Evolutionary conservation across 1,140 invertebrate genomes (phyloP).

Genomic region (Drosophila sturtevanti): DNA sequence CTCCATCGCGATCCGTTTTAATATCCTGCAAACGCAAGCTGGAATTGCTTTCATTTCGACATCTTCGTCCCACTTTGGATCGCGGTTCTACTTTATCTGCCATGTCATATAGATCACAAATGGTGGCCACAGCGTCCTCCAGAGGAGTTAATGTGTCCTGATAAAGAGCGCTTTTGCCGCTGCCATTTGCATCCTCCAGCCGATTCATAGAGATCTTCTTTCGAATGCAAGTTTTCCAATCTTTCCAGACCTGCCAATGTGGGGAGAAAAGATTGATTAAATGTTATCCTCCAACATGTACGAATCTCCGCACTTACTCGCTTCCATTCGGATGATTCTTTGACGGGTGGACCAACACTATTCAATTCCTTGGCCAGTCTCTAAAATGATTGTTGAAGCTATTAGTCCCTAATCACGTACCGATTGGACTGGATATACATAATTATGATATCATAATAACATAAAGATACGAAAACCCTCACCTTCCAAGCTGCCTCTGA

Average conservation of each 20-base stretch:
- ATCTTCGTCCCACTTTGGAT: conserved; percentile 19
- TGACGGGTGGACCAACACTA: conserved; percentile 59
- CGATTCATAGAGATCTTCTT: conserved; percentile 64
- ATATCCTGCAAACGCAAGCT: conserved; percentile 31
- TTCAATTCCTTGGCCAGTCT: conserved; percentile 60
- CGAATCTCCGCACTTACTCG: conserved; percentile 22
- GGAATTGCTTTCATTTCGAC: conserved; percentile 6
- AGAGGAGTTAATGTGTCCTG: conserved; percentile 63
- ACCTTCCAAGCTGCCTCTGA: conserved; percentile 62
- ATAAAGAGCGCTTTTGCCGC: conserved; percentile 55
- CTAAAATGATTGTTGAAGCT: not conserved
- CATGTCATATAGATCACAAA: conserved; percentile 64
- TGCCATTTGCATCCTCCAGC: conserved; percentile 51
- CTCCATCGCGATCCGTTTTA: conserved; percentile 49
- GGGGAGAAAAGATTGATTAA: too few species aligned
- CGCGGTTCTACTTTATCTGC: conserved; percentile 48
- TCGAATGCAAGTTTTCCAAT: conserved; percentile 67
- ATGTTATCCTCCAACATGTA: not conserved
- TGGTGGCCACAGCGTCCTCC: conserved; percentile 62
- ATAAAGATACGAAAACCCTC: not conserved
- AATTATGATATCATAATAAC: too few species aligned
- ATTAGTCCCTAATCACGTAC: not conserved
- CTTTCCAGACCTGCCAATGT: conserved; percentile 59
- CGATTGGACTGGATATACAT: not conserved
- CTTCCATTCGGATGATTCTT: conserved; percentile 62